Evolutionary conservation across 2,113 vertebrate genomes (phyloP), one percentile per base, ranked within the genome.

Genomic region (Nothobranchius furzeri): DNA sequence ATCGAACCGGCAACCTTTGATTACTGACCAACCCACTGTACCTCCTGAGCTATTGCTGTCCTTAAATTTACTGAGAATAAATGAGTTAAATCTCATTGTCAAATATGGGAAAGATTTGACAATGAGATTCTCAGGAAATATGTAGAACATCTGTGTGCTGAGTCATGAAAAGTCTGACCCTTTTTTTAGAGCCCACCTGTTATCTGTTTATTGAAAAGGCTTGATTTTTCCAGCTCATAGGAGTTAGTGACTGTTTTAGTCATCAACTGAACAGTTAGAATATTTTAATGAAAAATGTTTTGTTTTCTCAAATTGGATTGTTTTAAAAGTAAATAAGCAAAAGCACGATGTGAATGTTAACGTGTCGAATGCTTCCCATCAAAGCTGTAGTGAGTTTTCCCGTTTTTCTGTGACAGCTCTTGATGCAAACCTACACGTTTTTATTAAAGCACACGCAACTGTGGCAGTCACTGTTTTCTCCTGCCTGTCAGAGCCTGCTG

Each of bases 401-500:
- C 55, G 25, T 36, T 20, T 64, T 51, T 12, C 7, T 70, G 43
- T 69, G 64, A 76, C 73, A 75, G 47, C 61, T n/a, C 12, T 10
- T 12, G 51, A 11, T 37, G 70, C 53, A 63, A 62, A 54, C 64
- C 60, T 55, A 63, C 43, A 61, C 1, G 9, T 63, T 76, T 61
- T 81, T 73, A 75, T 68, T 63, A 78, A 79, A 80, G 79, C 61
- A 65, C 68, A 81, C 75, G 65, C 75, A 71, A 68, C 78, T 78
- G 65, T 75, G 79, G 57, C 74, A 73, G 75, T 79, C 70, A 60
- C 67, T 72, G 65, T 76, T 82, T 87, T 73, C 62, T 68, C 66
- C 68, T 48, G 58, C 71, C 83, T 82, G 86, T 83, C 87, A 83
- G 70, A 82, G 78, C 73, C 76, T 58, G 73, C 69, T 76, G 73